Conservation (phyloP, 2,113 vertebrate species). For the Saccopteryx bilineata region DNA sequence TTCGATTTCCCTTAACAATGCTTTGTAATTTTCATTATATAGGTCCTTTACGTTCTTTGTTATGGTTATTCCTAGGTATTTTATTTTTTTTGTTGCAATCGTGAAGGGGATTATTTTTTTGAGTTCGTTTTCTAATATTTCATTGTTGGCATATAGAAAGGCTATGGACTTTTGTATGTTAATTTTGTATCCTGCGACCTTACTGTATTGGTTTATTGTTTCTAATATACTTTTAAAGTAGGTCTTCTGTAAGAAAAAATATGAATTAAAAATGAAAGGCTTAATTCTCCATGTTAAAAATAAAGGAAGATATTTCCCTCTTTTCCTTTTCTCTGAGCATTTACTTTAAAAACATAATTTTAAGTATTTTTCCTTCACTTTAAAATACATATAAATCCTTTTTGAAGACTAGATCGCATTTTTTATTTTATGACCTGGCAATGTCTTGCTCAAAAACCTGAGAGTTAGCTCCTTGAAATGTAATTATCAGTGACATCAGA, state of each 20-base stretch:
- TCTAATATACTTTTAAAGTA: neutral
- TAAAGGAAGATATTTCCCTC: neutral
- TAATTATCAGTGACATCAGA: neutral
- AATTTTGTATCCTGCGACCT: no score
- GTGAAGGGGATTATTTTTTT: no score
- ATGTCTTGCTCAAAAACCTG: neutral
- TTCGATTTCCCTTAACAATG: no score
- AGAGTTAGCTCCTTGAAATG: neutral
- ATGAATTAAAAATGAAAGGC: neutral
- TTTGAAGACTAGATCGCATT: slow-evolving; percentile 4
- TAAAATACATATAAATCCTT: slow-evolving; percentile 2
- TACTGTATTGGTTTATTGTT: no score
- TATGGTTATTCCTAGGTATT: no score
- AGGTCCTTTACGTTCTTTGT: no score
- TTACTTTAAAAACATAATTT: slow-evolving; percentile 12
- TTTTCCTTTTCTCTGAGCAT: neutral
- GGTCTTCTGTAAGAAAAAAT: neutral
- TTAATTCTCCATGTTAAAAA: neutral
- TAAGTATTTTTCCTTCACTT: neutral
- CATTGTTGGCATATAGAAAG: no score
- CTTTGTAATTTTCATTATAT: no score
- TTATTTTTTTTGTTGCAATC: no score
- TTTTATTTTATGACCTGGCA: neutral
- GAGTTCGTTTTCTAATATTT: no score
- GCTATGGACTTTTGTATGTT: no score